phyloP scores from a whole-genome alignment of 2,888 invertebrate genomes.

The Plusia festucae region DNA sequence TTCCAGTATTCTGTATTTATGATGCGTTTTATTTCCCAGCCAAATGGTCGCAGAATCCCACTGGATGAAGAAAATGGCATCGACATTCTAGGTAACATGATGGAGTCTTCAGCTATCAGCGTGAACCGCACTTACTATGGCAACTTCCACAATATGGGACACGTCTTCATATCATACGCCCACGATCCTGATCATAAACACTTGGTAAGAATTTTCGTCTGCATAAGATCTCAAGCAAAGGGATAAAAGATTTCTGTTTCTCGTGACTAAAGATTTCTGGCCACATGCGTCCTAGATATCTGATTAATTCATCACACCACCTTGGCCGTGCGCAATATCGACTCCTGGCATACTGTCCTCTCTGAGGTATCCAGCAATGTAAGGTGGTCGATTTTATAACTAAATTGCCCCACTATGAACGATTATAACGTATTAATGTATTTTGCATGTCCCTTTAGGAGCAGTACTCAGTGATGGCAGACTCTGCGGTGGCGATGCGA shows the following conservation, averaged over 20 bases:
- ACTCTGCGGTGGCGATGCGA: slow-evolving; percentile 95
- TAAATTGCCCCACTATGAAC: too few species aligned
- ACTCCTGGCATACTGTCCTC: too few species aligned
- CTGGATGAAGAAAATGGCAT: slow-evolving; percentile 93
- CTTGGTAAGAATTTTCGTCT: slow-evolving; percentile 83
- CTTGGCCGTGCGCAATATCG: too few species aligned
- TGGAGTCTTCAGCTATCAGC: slow-evolving; percentile 93
- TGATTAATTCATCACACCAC: too few species aligned
- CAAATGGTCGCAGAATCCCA: slow-evolving; percentile 86
- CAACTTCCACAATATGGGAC: slow-evolving; percentile 95
- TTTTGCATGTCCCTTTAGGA: slow-evolving; percentile 86
- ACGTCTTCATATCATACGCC: slow-evolving; percentile 92
- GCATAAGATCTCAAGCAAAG: neutral
- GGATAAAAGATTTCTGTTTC: too few species aligned
- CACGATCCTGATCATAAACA: slow-evolving; percentile 95
- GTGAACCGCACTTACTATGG: slow-evolving; percentile 93
- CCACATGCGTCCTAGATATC: too few species aligned
- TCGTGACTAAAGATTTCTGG: too few species aligned
- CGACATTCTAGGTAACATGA: slow-evolving; percentile 93
- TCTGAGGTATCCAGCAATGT: too few species aligned
- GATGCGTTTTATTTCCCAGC: slow-evolving; percentile 72
- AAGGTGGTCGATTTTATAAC: too few species aligned
- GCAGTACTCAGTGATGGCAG: slow-evolving; percentile 94
- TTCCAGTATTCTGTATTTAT: neutral
- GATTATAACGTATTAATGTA: neutral